Evolutionary conservation across 1,140 invertebrate genomes (phyloP), one percentile per base, ranked within the genome.

Genomic region (Orius laevigatus): DNA sequence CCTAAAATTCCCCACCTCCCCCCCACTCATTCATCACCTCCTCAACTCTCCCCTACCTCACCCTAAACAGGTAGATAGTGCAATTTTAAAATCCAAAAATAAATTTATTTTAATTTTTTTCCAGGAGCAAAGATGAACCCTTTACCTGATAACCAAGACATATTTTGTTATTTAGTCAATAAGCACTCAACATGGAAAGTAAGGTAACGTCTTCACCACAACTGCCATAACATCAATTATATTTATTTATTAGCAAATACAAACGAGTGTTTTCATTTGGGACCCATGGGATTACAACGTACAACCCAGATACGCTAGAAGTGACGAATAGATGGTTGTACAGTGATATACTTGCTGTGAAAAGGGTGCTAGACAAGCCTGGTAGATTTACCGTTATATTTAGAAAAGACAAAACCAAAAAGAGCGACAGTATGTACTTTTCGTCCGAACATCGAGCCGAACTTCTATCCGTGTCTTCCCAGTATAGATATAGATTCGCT

Each of bases 221-320:
- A 43, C 2, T 18, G 11, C 8, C 5, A 47, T 33, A n/a, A 44
- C 40, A 41, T 43, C 18, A 41, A 43, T 38, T 40, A 12, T 44
- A 43, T 47, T 16, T 51, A 48, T 38, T 55, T 15, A 48, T 34
- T 50, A 65, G 46, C 56, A 91, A 86, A 63, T 99, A 98, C 66
- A 95, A 94, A 68, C 75, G 95, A 59, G 90, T 98, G 60, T 93
- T 99, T 64, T 93, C 92, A 14, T 82, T 99, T 64, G 94, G 93
- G 34, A 88, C 87, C 31, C 74, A 79, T 64, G 92, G 91, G 25
- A 88, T 99, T 52, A 91, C 93, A 35, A 99, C 95, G 11, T 98
- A 98, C 64, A 96, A 97, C 66, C 93, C 93, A 2, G 79, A 75
- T 54, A 84, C 78, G 53, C 70, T 96, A 60, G 94, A 98, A 64